phyloP scores from a whole-genome alignment of 2,888 invertebrate genomes.

The Platypus cylindrus region DNA sequence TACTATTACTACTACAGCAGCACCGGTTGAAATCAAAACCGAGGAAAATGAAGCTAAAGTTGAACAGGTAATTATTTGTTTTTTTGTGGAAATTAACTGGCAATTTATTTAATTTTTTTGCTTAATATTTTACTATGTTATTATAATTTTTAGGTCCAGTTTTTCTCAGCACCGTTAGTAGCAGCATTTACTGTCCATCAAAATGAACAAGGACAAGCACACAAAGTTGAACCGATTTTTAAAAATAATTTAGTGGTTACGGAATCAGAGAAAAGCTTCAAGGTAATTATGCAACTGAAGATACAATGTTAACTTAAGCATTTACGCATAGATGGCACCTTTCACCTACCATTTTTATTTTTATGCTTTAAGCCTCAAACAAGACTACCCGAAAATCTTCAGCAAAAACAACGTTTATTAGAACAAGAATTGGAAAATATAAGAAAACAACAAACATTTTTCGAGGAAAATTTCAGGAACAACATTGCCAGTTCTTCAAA shows the following conservation, averaged over 20 bases:
- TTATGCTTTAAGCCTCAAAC: not conserved
- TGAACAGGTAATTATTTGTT: constrained; percentile 50
- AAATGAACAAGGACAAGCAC: constrained; percentile 65
- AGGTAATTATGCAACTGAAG: no score
- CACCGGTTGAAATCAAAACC: no score
- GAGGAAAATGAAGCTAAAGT: constrained; percentile 52
- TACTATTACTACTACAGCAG: no score
- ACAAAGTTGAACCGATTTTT: constrained; percentile 63
- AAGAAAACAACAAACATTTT: constrained; percentile 36
- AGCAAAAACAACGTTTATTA: constrained; percentile 31
- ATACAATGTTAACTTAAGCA: no score
- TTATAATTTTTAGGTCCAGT: constrained; percentile 47
- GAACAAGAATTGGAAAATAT: constrained; percentile 57
- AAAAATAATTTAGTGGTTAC: constrained; percentile 33
- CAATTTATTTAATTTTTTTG: no score
- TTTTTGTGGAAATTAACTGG: no score
- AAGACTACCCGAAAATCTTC: constrained; percentile 3
- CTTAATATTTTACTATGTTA: not conserved
- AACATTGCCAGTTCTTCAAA: not conserved
- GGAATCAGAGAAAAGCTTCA: constrained; percentile 22
- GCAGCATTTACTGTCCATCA: constrained; percentile 79
- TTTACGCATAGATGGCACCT: no score
- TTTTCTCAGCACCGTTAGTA: constrained; percentile 68
- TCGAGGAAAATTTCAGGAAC: constrained; percentile 15
- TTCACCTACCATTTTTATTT: not conserved